Base-by-base conservation (phyloP, 2,888 invertebrate genomes). In the Crepidodera aurea region DNA sequence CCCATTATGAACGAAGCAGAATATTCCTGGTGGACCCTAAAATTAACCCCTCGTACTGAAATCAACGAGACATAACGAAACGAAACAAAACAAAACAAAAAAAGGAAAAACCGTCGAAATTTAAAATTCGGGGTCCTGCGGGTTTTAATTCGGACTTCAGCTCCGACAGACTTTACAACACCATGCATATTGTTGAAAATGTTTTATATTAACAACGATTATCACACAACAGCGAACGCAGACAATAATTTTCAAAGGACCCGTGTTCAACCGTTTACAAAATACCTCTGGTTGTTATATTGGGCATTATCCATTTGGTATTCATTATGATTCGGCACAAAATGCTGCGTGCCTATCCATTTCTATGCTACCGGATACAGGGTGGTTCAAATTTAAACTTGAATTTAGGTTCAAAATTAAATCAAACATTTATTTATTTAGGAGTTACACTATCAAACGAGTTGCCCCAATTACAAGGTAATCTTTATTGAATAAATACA, bases 171-270 rank as follows among this genome's bases (percentile, higher is more conserved):
- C 29, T 53, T 46, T 37, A 60, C 60, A 54, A 25, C 29, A 19
- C 29, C n/a, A 25, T 18, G 42, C 32, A 46, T 53, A 54, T 53
- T 60, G 60, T 60, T 46, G 18, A 53, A 53, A 60, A 60, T 54
- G 60, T 60, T 60, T 60, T 60, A 53, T 53, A 53, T 46, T 54
- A 46, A 44, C 53, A 44, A 22, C 51, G 53, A 53, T 60, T 60
- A 60, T 60, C 60, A 60, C 60, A 54, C 60, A 60, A 60, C 53
- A 60, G 60, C 60, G 53, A 54, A 48, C 39, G 25, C 60, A 37
- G 53, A 60, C 60, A 60, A 54, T 54, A 60, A 60, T 60, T 60
- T 60, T 53, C 60, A 60, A 60, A 60, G 60, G 53, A 40, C 53
- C 39, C 53, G 39, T 54, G 53, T 54, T 37, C 53, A 39, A 22